Percentiles rank a stretch among this genome's conserved stretches.
Evolutionary conservation across 2,888 invertebrate species (phyloP).

Genomic region (Pollenia amentaria): DNA sequence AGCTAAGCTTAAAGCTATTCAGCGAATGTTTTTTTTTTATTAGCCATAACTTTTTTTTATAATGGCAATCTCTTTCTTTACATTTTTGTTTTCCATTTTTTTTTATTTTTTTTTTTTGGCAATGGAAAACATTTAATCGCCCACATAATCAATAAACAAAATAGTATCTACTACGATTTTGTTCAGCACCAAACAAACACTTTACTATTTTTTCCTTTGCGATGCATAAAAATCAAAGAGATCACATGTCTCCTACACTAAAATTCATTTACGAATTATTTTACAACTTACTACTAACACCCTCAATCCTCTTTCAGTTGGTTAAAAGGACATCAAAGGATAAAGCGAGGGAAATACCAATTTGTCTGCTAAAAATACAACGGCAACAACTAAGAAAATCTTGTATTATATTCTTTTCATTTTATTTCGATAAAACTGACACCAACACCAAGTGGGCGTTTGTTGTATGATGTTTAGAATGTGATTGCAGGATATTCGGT

Average conservation of each 20-base stretch:
- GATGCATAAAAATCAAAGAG: conserved; percentile 1
- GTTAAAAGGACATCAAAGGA: background rate
- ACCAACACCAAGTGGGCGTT: conserved; percentile 47
- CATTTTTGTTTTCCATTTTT: background rate
- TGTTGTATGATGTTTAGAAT: conserved; percentile 30
- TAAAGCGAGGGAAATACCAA: conserved; percentile 27
- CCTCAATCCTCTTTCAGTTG: background rate
- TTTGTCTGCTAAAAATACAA: conserved; percentile 25
- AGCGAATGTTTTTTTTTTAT: too few species aligned
- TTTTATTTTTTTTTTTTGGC: conserved; percentile 10
- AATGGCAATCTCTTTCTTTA: background rate
- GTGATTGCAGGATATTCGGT: background rate
- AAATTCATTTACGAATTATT: conserved; percentile 35
- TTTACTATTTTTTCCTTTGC: background rate
- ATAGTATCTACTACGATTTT: background rate
- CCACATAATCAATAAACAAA: conserved; percentile 63
- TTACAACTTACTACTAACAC: conserved; percentile 24
- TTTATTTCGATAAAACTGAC: conserved; percentile 29
- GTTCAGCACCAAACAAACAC: background rate
- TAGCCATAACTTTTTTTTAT: too few species aligned
- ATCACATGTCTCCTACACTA: background rate
- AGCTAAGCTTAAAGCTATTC: too few species aligned
- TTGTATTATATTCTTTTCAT: background rate
- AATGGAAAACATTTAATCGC: conserved; percentile 49
- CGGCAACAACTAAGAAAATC: background rate